Base-by-base conservation (phyloP, 2,113 vertebrate species). In the Campylomormyrus tamandua region DNA sequence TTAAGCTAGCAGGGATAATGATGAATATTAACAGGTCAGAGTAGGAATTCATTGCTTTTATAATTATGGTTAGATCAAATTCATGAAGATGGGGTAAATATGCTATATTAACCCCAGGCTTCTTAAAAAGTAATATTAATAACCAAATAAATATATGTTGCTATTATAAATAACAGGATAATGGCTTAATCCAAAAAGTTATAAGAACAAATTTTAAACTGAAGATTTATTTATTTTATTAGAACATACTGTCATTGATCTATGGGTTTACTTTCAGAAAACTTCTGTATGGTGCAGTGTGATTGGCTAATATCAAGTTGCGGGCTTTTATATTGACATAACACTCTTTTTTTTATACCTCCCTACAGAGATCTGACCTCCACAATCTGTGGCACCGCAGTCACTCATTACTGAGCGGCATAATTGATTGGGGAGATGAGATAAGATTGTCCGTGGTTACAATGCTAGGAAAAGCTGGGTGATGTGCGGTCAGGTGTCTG, bases 361-460 rank as follows among this genome's bases (percentile, higher is more conserved):
- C 19, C 42, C 39, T 62, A 95, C 13, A 46, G 95, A 62, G 9
- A 27, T 9, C 21, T 42, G 85, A 27, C 53, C 35, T 58, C 92
- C 87, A 42, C 91, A 10, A 94, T 89, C 92, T 87, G 88, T 93
- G 92, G 94, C 93, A 94, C 95, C 95, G 94, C 87, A 15, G 31
- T 62, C 87, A 58, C 92, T 95, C 95, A 95, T 96, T 95, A 95
- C 94, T 92, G 93, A 88, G 92, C 92, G 90, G 90, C 92, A 94
- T 94, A 96, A 95, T 96, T 93, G 95, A 93, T 94, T 94, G 93
- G 92, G 88, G 93, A 95, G 95, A 96, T 96, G 95, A 96, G 95
- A 96, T 96, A 95, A 95, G 95, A 96, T 94, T 94, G 94, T 95
- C 92, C 91, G 2, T 17, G 94, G 94, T 95, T 95, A 94, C 95